Conservation (phyloP, 2,113 vertebrate genomes). For the Nothoprocta pentlandii region DNA sequence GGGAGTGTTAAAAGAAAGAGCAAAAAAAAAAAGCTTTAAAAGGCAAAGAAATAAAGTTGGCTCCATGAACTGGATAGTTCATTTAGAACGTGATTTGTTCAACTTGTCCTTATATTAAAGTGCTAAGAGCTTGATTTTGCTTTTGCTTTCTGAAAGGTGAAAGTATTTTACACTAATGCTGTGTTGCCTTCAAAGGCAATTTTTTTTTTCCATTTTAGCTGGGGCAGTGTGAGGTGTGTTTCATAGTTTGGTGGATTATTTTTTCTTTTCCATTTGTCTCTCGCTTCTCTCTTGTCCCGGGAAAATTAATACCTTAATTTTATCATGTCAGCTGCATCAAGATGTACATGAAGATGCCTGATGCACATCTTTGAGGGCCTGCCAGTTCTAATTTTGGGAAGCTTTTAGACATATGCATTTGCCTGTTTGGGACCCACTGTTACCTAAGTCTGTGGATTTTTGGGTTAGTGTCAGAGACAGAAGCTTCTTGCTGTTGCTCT, state of each 20-base stretch:
- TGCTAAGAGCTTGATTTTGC: background rate
- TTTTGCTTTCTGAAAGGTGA: background rate
- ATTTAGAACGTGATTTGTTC: background rate
- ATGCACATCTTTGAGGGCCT: background rate
- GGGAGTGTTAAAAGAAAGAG: background rate
- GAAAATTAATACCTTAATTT: background rate
- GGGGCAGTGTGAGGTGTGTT: background rate
- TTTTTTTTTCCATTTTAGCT: background rate
- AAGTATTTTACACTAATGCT: background rate
- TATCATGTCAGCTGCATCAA: background rate
- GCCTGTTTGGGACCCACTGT: too few species aligned
- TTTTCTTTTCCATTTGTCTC: background rate
- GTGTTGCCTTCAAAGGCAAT: background rate
- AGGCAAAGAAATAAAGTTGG: rapidly evolving
- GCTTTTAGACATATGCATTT: background rate
- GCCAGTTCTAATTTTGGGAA: background rate
- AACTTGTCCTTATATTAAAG: background rate
- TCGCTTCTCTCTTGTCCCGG: background rate
- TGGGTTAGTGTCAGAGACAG: background rate
- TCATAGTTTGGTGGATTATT: background rate
- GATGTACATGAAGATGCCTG: background rate
- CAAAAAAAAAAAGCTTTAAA: background rate
- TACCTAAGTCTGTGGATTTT: background rate
- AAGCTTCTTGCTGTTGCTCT: background rate
- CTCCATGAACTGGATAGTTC: background rate